These are phyloP conservation scores for Thelaira solivaga DNA, from an alignment of 2,888 invertebrate genomes.

Conservation along the genomic window DNA sequence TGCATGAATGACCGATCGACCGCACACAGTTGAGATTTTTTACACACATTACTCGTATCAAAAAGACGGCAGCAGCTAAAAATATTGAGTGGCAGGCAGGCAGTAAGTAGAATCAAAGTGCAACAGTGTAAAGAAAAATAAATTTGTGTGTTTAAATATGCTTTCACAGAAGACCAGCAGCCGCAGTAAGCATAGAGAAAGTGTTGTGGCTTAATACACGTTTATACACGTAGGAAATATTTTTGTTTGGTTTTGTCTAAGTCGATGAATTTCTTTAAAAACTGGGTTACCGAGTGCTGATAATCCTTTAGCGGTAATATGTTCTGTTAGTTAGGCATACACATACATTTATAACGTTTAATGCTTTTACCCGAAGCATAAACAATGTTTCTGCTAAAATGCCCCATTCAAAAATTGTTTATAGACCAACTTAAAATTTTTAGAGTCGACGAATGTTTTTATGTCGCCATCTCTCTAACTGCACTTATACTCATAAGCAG, in stretches of 20 bases:
- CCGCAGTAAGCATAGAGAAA: background rate
- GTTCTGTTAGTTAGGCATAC: too few species aligned
- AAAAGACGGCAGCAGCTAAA: slow-evolving; percentile 31
- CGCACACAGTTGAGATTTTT: slow-evolving; percentile 53
- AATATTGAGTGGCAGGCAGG: slow-evolving; percentile 6
- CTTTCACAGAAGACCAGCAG: background rate
- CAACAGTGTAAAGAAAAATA: slow-evolving; percentile 18
- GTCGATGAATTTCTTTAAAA: background rate
- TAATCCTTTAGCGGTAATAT: too few species aligned
- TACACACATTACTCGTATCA: slow-evolving; percentile 25
- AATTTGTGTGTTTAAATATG: background rate
- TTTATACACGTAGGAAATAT: too few species aligned
- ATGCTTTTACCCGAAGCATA: too few species aligned
- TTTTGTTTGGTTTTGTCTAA: background rate
- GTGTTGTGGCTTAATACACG: slow-evolving; percentile 27
- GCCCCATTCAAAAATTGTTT: too few species aligned
- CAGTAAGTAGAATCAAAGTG: slow-evolving; percentile 23
- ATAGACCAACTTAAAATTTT: too few species aligned
- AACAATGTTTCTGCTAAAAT: too few species aligned
- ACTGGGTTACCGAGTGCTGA: background rate
- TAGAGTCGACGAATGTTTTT: too few species aligned
- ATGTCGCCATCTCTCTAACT: too few species aligned
- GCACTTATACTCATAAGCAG: too few species aligned
- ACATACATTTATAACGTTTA: too few species aligned
- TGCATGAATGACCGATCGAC: slow-evolving; percentile 40